Evolutionary conservation across 2,113 vertebrate species (phyloP), one percentile per base, ranked within the genome.

Genomic region (Gymnogyps californianus): DNA sequence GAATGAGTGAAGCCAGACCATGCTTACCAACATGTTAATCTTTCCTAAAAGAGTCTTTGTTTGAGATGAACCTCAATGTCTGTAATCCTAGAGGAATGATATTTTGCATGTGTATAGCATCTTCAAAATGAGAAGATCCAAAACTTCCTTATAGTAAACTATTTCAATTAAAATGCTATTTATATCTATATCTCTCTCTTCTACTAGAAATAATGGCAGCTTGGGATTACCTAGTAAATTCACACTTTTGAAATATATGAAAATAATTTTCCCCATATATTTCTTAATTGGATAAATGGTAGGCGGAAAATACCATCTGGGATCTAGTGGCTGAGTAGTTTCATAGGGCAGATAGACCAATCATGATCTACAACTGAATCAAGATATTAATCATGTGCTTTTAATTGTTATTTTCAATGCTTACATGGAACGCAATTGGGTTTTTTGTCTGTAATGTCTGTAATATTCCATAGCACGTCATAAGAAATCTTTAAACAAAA

Each of bases 361-460:
- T 92, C 82, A 96, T 80, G 49, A 90, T 69, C 79, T 96, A 86
- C 58, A 3, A 95, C 58, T 75, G 46, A 90, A 90, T 88, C 12
- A 69, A 88, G 46, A 69, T 88, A 86, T 80, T 80, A 65, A 90
- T 83, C 44, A 74, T n/a, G 24, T 83, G 36, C 6, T 88, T 97
- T 96, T 97, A 96, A 96, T 96, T 76, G 10, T 83, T 47, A 64
- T 4, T 72, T 90, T 96, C 36, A 88, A 46, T 90, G 79, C 54
- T 96, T 95, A 96, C 83, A 96, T 14, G 67, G 54, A 83, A 88
- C 4, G 54, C 34, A 76, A 31, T 51, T 46, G 7, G 1, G 1
- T 3, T 81, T 69, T 97, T 91, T 62, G 15, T 84, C n/a, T 74
- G 29, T 78, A 74, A 87, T n/a, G 7, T 82, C 85, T 82, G 11